phyloP scores from a whole-genome alignment of 2,113 vertebrate genomes.

The Circaetus gallicus region DNA sequence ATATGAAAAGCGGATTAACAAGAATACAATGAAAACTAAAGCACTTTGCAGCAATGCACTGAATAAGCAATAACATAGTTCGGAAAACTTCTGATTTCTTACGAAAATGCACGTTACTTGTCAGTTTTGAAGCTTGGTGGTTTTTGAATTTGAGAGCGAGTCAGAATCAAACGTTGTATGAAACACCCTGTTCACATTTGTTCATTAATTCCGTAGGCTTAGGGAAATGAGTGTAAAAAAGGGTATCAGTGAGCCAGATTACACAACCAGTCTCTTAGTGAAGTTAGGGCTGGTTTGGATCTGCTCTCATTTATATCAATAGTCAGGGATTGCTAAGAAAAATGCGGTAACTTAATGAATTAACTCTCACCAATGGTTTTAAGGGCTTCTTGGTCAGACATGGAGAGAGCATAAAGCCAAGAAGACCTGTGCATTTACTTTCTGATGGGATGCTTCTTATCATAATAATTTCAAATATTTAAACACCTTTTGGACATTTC shows the following conservation, averaged over 20 bases:
- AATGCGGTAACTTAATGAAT: not conserved
- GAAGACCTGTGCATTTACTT: not conserved
- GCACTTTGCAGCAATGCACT: not conserved
- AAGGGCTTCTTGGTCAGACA: not conserved
- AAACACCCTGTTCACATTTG: not conserved
- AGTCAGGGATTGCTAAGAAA: not conserved
- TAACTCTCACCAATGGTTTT: not conserved
- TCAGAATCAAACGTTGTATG: not conserved
- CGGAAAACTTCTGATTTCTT: rapidly evolving
- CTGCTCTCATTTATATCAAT: not conserved
- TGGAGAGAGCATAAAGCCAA: not conserved
- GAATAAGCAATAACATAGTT: not conserved
- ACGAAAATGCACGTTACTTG: not conserved
- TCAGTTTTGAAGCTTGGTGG: not conserved
- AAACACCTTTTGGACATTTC: not conserved
- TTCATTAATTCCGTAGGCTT: not conserved
- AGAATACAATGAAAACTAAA: not conserved
- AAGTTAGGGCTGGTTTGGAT: not conserved
- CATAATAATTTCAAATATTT: not conserved
- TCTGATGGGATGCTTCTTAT: not conserved
- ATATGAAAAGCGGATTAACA: not conserved
- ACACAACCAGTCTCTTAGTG: not conserved
- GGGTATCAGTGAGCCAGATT: not conserved
- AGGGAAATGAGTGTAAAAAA: not conserved
- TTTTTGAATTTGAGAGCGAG: not conserved